A percentile compares a stretch with the other conserved stretches of the same genome.
Conservation (phyloP, 2,888 invertebrate species). For the Zelleria hepariella region DNA sequence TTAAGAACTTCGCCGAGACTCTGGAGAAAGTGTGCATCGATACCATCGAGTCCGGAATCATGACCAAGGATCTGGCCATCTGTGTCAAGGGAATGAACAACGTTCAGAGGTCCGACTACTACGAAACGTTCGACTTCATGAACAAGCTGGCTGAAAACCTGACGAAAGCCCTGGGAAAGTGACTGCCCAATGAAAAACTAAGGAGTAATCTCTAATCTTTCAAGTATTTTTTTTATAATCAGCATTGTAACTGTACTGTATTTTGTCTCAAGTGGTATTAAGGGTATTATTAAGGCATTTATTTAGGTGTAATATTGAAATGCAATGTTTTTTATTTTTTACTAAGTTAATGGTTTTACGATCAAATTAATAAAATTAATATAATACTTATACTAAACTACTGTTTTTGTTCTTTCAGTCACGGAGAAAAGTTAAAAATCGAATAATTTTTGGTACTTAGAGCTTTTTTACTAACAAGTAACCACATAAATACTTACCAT, state of each 20-base stretch:
- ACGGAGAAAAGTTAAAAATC: neutral
- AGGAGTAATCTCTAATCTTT: conserved; percentile 3
- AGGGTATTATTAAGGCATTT: conserved; percentile 48
- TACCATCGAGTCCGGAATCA: conserved; percentile 93
- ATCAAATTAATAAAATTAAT: conserved; percentile 1
- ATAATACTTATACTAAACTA: neutral
- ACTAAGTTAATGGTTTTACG: neutral
- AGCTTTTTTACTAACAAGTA: too few relatives aligned
- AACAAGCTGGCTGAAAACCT: conserved; percentile 95
- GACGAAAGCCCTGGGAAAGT: conserved; percentile 70
- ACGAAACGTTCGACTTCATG: conserved; percentile 98
- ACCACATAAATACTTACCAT: too few relatives aligned
- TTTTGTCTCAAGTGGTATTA: conserved; percentile 24
- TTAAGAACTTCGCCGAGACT: conserved; percentile 86
- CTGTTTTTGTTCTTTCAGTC: neutral
- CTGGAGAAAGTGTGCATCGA: conserved; percentile 93
- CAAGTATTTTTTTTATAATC: conserved; percentile 4
- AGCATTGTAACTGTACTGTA: conserved; percentile 15
- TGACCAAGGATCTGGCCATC: conserved; percentile 99
- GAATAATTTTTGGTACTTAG: too few relatives aligned
- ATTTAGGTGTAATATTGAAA: too few relatives aligned
- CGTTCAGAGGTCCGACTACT: conserved; percentile 85
- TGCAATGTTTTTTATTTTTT: neutral
- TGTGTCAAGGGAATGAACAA: conserved; percentile 95
- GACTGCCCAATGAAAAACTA: conserved; percentile 42